These are phyloP conservation scores for Stegodyphus mimosarum DNA, from an alignment of 1,140 invertebrate species.

Conservation along the genomic window DNA sequence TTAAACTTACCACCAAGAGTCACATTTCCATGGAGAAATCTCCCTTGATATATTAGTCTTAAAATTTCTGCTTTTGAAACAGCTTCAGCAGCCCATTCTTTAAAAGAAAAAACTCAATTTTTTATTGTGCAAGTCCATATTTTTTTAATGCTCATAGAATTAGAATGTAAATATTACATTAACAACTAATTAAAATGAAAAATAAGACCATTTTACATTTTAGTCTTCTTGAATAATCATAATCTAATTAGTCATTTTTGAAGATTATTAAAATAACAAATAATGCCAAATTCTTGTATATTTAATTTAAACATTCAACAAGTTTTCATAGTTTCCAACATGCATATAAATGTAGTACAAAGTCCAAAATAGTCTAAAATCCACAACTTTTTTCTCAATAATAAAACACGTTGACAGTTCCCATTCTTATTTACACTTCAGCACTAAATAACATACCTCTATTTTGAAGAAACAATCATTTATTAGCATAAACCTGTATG, in stretches of 20 bases:
- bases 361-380: too few species aligned
- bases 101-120: neutral
- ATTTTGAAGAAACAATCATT: too few species aligned
- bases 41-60: conserved; percentile 97
- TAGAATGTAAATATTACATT: neutral
- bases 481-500: too few species aligned
- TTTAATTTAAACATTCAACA: too few species aligned
- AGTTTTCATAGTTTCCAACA: too few species aligned
- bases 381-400: too few species aligned
- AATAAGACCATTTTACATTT: neutral
- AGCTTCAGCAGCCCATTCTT: conserved; percentile 95
- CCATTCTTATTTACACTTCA: too few species aligned
- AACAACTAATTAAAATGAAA: neutral
- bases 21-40: conserved; percentile 98
- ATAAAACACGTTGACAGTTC: too few species aligned
- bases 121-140: neutral
- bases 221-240: neutral
- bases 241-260: neutral
- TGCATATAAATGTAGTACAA: too few species aligned
- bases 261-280: neutral
- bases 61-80: conserved; percentile 96
- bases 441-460: too few species aligned
- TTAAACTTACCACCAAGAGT: conserved; percentile 72
- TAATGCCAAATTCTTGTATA: too few species aligned
- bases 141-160: neutral